Conservation (phyloP, 2,113 vertebrate species). For the Phycodurus eques region DNA sequence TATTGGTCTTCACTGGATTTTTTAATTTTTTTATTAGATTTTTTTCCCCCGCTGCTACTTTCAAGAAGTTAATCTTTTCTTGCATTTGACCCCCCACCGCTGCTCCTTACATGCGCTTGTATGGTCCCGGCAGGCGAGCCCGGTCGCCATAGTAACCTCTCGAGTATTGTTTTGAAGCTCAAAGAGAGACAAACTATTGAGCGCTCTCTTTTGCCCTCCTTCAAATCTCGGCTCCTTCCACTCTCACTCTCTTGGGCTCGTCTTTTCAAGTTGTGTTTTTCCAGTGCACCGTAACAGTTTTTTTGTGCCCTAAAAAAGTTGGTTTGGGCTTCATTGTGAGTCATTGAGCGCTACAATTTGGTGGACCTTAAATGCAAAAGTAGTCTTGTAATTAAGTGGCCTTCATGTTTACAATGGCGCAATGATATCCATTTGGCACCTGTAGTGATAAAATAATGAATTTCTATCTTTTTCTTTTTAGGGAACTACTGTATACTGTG, state of each 20-base stretch:
- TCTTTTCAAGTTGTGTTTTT: background rate
- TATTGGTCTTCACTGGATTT: background rate
- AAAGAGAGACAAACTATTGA: constrained; percentile 50
- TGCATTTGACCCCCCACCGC: constrained; percentile 17
- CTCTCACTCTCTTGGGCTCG: background rate
- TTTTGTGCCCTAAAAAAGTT: background rate
- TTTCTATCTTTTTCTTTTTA: background rate
- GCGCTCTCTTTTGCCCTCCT: constrained; percentile 43
- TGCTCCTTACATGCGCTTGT: constrained; percentile 48
- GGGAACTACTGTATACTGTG: background rate
- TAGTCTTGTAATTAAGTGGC: background rate
- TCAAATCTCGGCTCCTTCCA: constrained; percentile 35
- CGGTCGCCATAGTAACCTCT: constrained; percentile 65
- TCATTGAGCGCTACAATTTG: background rate
- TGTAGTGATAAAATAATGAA: background rate
- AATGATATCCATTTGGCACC: background rate
- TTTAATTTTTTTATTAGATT: background rate
- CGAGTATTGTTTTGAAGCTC: constrained; percentile 55
- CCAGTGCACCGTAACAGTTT: background rate
- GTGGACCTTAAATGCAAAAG: background rate
- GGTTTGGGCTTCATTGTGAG: constrained; percentile 9
- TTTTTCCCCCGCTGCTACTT: background rate
- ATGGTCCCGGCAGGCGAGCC: constrained; percentile 61
- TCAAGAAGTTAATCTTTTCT: background rate
- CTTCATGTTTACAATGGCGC: background rate